Evolutionary conservation across 2,113 vertebrate species (phyloP).

Genomic region (Bettongia penicillata): DNA sequence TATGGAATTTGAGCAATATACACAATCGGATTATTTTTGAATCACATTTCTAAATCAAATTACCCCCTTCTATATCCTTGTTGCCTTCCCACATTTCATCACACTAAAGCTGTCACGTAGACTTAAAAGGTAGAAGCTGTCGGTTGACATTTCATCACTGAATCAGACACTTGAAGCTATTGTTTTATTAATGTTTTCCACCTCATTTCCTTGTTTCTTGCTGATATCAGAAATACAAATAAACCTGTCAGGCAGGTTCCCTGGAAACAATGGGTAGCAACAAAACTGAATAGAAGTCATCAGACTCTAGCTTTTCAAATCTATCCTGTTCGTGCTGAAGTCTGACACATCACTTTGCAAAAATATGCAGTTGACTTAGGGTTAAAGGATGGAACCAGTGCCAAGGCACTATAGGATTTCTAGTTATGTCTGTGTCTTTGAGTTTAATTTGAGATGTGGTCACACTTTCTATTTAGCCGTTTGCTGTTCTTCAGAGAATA

Average conservation of each 20-base stretch:
- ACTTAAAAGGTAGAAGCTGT: constrained; percentile 21
- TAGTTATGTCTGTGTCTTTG: neutral
- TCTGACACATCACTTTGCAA: constrained; percentile 48
- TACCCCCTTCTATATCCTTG: constrained; percentile 21
- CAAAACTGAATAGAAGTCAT: constrained; percentile 35
- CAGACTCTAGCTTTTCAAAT: constrained; percentile 14
- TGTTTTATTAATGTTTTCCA: constrained; percentile 73
- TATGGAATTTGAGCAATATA: constrained; percentile 17
- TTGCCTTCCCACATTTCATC: constrained; percentile 15
- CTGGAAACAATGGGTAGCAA: constrained; percentile 30
- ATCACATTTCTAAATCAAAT: constrained; percentile 30
- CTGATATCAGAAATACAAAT: constrained; percentile 55
- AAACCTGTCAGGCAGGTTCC: constrained; percentile 26
- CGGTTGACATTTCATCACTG: constrained; percentile 59
- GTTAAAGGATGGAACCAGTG: neutral
- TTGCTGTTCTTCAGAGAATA: neutral
- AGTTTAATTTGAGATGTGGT: neutral
- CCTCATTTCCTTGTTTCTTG: constrained; percentile 65
- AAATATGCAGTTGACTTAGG: neutral
- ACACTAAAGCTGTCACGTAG: constrained; percentile 46
- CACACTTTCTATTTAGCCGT: neutral
- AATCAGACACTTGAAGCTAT: constrained; percentile 50
- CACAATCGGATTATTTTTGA: constrained; percentile 34
- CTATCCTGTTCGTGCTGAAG: neutral
- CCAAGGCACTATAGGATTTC: neutral